Base-by-base conservation (phyloP, 2,888 invertebrate genomes). In the Euzetes globulus region DNA sequence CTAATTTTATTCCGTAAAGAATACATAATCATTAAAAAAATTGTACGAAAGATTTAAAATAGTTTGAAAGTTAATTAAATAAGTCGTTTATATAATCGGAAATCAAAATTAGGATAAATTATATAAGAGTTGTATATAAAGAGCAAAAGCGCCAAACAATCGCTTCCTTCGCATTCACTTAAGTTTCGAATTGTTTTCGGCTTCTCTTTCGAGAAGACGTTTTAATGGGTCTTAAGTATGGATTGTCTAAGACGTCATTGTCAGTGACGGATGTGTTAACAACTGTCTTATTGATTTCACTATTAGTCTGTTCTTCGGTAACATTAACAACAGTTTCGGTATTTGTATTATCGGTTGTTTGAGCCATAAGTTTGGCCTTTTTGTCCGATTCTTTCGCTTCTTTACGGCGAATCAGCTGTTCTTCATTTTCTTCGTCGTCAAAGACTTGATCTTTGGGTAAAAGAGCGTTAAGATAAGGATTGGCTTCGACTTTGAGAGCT, bases 371-470 rank as follows among this genome's bases (percentile, higher is more conserved):
- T 65, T 63, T 63, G 17, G 27, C 25, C n/a, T 29, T 63, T 22
- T 19, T 52, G 1, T 50, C 29, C n/a, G 70, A 65, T 70, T 47
- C 45, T 72, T 72, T 72, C 27, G 70, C 47, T 70, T 47, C 45
- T 72, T 72, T 72, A 27, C 52, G 52, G 15, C 33, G 47, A 17
- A 68, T 37, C 13, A 50, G 22, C 4, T 71, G 55, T 60, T 72
- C 60, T 41, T 75, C 68, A 11, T 37, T 79, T 81, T 92, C 91
- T 81, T 94, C 93, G 55, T 82, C 80, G 81, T 95, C 94, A 82
- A 94, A 92, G 50, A 96, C 91, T 85, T 96, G 94, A 84, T 97
- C 96, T 79, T 91, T 91, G 0, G 95, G 95, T 80, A 95, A 84
- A 33, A 96, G 85, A 4, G 94, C 93, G 76, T 90, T 88, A 58